Evolutionary conservation across 2,113 vertebrate genomes (phyloP).

Genomic region (Sceloporus tristichus): DNA sequence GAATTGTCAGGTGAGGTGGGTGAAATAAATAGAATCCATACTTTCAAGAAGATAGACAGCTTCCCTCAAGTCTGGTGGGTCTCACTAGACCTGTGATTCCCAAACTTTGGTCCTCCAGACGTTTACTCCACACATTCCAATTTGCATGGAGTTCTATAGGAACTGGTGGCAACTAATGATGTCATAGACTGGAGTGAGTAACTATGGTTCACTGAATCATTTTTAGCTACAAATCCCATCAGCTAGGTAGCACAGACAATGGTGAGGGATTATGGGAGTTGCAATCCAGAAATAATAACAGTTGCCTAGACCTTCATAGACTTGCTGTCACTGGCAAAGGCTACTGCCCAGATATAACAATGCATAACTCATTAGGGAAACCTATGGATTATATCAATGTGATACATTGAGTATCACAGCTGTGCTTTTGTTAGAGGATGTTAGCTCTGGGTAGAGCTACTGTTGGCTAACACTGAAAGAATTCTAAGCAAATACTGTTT

Average conservation of each 20-base stretch:
- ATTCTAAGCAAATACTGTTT: background rate
- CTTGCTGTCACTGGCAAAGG: background rate
- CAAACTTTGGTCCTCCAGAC: no score
- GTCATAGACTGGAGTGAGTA: background rate
- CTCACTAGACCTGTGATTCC: no score
- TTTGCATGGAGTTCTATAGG: background rate
- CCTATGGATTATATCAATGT: background rate
- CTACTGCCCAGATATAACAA: background rate
- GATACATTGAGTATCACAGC: background rate
- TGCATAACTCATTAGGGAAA: background rate
- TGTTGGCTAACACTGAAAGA: background rate
- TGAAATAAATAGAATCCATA: no score
- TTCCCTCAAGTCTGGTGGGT: background rate
- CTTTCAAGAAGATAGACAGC: background rate
- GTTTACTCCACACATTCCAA: background rate
- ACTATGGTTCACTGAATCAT: no score
- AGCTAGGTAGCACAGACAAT: no score
- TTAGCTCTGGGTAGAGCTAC: background rate
- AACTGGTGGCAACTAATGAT: background rate
- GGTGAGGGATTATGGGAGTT: no score
- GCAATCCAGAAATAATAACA: no score
- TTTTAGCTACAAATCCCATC: no score
- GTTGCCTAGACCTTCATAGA: background rate
- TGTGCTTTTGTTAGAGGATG: background rate
- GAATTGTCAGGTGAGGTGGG: background rate